phyloP scores from a whole-genome alignment of 2,888 invertebrate genomes.

The Lagria hirta region DNA sequence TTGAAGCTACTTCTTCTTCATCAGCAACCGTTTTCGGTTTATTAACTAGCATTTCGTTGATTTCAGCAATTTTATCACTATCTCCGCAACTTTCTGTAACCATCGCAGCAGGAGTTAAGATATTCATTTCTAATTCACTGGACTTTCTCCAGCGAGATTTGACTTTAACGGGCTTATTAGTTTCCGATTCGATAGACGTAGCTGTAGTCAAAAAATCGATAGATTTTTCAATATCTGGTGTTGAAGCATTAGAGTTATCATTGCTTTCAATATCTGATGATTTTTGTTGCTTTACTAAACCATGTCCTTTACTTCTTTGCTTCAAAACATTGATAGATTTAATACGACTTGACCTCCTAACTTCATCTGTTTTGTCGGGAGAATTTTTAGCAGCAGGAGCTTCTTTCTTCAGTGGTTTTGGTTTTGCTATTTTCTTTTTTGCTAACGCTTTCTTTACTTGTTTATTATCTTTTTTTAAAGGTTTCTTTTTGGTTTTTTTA shows the following conservation, averaged over 20 bases:
- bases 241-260: constrained; percentile 51
- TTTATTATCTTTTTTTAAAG: constrained; percentile 7
- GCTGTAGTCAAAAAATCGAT: constrained; percentile 33
- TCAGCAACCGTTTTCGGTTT: constrained; percentile 40
- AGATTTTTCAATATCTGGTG: constrained; percentile 35
- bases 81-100: constrained; percentile 28
- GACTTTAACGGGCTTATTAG: constrained; percentile 73
- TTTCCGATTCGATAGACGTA: constrained; percentile 49
- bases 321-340: constrained; percentile 72
- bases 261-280: constrained; percentile 56
- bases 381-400: too few relatives aligned
- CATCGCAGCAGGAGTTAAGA: constrained; percentile 18
- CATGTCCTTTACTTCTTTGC: constrained; percentile 66
- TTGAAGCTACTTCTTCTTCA: constrained; percentile 58
- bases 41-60: constrained; percentile 17
- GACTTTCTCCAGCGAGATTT: constrained; percentile 78
- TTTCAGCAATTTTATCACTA: constrained; percentile 22
- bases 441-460: constrained; percentile 8
- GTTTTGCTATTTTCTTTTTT: constrained; percentile 26
- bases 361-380: constrained; percentile 41
- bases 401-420: constrained; percentile 21
- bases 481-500: constrained; percentile 15
- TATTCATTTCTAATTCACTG: constrained; percentile 41
- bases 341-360: constrained; percentile 73
- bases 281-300: constrained; percentile 59